A percentile compares a stretch with the other conserved stretches of the same genome.
These are phyloP conservation scores for Horisme vitalbata DNA, from an alignment of 2,888 invertebrate species.

Conservation along the genomic window DNA sequence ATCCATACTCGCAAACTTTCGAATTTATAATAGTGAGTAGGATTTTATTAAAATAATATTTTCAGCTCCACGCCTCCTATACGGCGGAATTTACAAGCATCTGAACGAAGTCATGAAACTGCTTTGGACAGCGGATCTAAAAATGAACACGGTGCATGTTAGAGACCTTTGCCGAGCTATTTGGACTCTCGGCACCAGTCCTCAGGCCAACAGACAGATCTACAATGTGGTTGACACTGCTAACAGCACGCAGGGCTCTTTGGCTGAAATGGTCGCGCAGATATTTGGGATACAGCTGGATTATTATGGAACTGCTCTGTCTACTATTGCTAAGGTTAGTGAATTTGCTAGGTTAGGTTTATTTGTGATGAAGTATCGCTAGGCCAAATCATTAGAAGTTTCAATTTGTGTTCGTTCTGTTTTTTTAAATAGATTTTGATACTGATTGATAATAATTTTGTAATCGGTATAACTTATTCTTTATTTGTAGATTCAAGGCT, in stretches of 20 bases:
- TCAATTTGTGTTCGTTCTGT: too few species aligned
- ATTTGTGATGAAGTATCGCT: too few species aligned
- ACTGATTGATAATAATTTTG: too few species aligned
- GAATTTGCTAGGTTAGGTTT: background rate
- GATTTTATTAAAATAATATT: too few species aligned
- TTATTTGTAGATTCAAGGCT: too few species aligned
- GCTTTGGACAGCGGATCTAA: constrained; percentile 92
- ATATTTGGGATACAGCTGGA: constrained; percentile 94
- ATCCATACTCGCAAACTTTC: too few species aligned
- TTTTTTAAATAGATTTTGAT: too few species aligned
- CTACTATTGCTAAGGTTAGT: constrained; percentile 89
- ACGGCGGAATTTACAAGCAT: constrained; percentile 94
- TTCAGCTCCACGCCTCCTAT: constrained; percentile 91
- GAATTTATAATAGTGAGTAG: too few species aligned
- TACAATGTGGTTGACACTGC: constrained; percentile 94
- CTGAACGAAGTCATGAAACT: constrained; percentile 95
- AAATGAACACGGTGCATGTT: constrained; percentile 94
- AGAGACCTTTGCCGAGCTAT: constrained; percentile 91
- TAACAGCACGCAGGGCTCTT: constrained; percentile 91
- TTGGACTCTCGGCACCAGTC: constrained; percentile 86
- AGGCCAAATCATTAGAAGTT: too few species aligned
- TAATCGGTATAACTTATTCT: too few species aligned
- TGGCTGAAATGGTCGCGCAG: constrained; percentile 90
- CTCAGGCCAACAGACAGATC: constrained; percentile 82
- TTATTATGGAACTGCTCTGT: constrained; percentile 92